Evolutionary conservation across 2,888 invertebrate genomes (phyloP).

Genomic region (Lithophane semibrunnea): DNA sequence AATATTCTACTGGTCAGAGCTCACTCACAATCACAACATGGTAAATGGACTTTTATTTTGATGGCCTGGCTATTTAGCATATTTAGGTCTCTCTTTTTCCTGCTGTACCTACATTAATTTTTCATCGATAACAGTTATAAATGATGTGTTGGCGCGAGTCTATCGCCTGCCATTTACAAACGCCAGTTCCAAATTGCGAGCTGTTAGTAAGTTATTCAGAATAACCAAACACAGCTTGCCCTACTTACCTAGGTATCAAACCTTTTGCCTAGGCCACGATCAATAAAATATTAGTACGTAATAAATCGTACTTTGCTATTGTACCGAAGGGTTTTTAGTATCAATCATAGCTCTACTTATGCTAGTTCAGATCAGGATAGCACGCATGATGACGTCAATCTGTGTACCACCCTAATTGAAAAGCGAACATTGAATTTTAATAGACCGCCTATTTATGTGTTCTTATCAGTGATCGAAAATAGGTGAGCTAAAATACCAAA

Average conservation of each 20-base stretch:
- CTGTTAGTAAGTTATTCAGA: conserved; percentile 11
- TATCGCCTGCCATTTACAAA: conserved; percentile 9
- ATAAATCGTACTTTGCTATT: conserved; percentile 21
- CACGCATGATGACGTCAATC: conserved; percentile 33
- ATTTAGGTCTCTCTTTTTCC: not conserved
- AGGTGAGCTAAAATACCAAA: too few species aligned
- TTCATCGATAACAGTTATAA: conserved; percentile 6
- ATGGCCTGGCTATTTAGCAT: not conserved
- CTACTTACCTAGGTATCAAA: conserved; percentile 37
- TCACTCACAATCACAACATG: not conserved
- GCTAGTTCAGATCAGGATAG: conserved; percentile 9
- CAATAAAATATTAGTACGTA: conserved; percentile 28
- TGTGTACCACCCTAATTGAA: conserved; percentile 3
- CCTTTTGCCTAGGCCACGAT: conserved; percentile 20
- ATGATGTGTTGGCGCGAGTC: not conserved
- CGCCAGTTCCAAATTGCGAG: conserved; percentile 1
- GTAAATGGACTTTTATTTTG: not conserved
- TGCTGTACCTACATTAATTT: not conserved
- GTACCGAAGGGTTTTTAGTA: conserved; percentile 21
- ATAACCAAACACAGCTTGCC: conserved; percentile 17
- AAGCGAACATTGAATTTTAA: conserved; percentile 1
- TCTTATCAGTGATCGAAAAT: too few species aligned
- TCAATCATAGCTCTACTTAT: conserved; percentile 7
- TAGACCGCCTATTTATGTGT: not conserved
- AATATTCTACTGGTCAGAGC: not conserved